Evolutionary conservation across 2,113 vertebrate genomes (phyloP).

Genomic region (Oenanthe oenanthe): DNA sequence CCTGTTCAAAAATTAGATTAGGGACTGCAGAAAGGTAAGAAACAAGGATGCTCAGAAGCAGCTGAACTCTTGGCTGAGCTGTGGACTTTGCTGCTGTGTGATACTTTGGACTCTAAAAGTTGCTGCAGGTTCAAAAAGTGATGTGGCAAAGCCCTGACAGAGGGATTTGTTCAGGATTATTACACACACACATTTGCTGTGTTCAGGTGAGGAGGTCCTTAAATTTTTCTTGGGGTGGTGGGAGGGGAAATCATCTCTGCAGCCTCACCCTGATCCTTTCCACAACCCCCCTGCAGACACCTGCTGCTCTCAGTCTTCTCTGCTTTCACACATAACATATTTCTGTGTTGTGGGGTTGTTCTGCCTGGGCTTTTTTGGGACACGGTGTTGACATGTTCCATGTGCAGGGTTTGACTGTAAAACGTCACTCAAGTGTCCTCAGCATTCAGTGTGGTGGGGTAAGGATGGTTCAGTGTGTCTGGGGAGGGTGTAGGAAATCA

Average conservation of each 20-base stretch:
- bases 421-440: neutral
- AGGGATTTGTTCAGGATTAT: neutral
- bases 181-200: fast-evolving
- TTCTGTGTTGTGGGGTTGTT: neutral
- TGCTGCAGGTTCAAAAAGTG: neutral
- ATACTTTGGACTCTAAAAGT: neutral
- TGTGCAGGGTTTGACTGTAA: neutral
- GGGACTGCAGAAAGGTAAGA: neutral
- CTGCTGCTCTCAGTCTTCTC: neutral
- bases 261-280: neutral
- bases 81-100: neutral
- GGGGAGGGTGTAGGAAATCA: neutral
- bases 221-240: neutral
- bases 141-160: neutral
- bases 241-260: neutral
- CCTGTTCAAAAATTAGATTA: neutral
- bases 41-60: neutral
- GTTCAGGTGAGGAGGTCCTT: neutral
- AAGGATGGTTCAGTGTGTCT: neutral
- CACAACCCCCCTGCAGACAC: neutral
- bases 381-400: fast-evolving
- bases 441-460: neutral
- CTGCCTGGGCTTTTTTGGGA: neutral
- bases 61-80: neutral
- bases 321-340: neutral